These are phyloP conservation scores for Cybosia mesomella DNA, from an alignment of 2,888 invertebrate species.

Conservation along the genomic window DNA sequence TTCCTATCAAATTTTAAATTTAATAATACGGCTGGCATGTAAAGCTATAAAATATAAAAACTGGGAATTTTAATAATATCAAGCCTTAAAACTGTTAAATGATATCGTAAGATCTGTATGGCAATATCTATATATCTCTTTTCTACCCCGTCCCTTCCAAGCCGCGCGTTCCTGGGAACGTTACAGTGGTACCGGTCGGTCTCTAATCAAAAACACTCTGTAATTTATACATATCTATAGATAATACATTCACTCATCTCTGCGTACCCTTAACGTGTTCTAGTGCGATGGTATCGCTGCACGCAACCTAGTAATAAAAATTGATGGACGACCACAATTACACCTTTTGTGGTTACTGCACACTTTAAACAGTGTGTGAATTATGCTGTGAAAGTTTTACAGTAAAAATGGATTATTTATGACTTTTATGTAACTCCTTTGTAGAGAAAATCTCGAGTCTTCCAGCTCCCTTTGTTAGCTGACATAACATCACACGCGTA, in stretches of 20 bases:
- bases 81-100: no score
- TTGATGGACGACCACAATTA: constrained; percentile 68
- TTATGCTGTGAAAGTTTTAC: constrained; percentile 45
- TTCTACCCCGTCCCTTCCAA: no score
- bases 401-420: constrained; percentile 18
- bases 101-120: no score
- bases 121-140: no score
- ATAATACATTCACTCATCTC: constrained; percentile 29
- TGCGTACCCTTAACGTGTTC: constrained; percentile 22
- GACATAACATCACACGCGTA: background rate
- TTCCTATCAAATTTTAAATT: no score
- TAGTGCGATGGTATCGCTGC: constrained; percentile 43
- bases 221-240: no score
- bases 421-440: background rate
- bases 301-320: constrained; percentile 74
- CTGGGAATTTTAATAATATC: no score
- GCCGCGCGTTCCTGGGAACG: no score
- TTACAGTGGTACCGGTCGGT: no score
- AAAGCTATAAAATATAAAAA: no score
- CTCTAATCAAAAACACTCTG: no score
- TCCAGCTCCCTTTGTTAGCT: constrained; percentile 1
- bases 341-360: constrained; percentile 46
- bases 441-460: background rate
- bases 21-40: no score
- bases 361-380: constrained; percentile 52